These are phyloP conservation scores for Yponomeuta cagnagella DNA, from an alignment of 2,888 invertebrate species.

Conservation along the genomic window DNA sequence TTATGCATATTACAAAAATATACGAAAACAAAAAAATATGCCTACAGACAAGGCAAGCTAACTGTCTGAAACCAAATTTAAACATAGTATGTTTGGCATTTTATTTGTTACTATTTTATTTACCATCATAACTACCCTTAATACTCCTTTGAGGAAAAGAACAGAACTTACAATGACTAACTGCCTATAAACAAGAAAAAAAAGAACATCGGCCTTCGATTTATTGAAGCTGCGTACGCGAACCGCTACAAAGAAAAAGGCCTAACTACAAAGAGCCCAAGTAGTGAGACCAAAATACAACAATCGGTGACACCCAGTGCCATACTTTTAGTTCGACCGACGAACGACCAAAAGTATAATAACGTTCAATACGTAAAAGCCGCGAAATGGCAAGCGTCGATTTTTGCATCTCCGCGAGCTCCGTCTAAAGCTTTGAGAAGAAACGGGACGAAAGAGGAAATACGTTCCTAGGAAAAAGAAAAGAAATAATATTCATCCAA, in stretches of 20 bases:
- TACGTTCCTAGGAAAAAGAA: not conserved
- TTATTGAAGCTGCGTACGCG: not conserved
- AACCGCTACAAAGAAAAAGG: conserved; percentile 3
- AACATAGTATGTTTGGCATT: not conserved
- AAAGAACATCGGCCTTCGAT: conserved; percentile 2
- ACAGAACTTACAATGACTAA: not conserved
- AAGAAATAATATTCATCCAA: not conserved
- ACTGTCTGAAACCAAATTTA: not conserved
- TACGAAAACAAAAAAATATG: too few relatives aligned
- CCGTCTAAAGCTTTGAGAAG: not conserved
- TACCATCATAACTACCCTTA: not conserved
- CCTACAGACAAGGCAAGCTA: too few relatives aligned
- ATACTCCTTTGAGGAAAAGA: not conserved
- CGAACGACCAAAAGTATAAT: not conserved
- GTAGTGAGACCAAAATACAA: not conserved
- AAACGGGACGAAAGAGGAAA: not conserved
- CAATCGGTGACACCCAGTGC: not conserved
- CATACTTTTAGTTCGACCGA: not conserved
- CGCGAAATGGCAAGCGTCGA: not conserved
- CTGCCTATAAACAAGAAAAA: not conserved
- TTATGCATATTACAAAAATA: too few relatives aligned
- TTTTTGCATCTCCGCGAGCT: not conserved
- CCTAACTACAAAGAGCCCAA: conserved; percentile 1
- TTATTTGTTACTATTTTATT: not conserved
- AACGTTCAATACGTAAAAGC: not conserved